These are phyloP conservation scores for Meteorus sp. DNA, from an alignment of 1,140 invertebrate species.

Conservation along the genomic window DNA sequence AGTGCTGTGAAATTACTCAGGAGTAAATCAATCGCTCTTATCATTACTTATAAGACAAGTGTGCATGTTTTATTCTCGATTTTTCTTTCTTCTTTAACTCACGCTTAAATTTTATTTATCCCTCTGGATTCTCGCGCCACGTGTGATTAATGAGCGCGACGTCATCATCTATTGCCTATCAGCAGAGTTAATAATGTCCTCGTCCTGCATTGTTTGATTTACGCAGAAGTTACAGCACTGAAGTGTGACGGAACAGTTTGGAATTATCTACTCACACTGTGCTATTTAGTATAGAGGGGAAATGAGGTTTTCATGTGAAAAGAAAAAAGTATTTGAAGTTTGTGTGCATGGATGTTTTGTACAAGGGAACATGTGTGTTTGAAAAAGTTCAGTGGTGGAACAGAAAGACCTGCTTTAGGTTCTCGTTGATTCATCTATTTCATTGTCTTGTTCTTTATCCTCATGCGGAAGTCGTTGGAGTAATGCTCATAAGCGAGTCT, in stretches of 20 bases:
- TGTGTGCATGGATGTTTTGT: too few species aligned
- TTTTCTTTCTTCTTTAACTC: background rate
- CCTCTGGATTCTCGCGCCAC: background rate
- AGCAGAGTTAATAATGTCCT: slow-evolving; percentile 41
- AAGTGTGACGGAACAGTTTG: slow-evolving; percentile 35
- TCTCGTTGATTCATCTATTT: too few species aligned
- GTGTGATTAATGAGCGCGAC: slow-evolving; percentile 22
- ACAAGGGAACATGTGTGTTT: too few species aligned
- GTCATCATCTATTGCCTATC: slow-evolving; percentile 15
- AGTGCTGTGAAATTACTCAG: background rate
- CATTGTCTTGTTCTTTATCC: slow-evolving; percentile 1
- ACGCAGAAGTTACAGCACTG: slow-evolving; percentile 33
- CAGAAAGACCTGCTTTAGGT: too few species aligned
- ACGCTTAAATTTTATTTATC: background rate
- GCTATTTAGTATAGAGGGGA: slow-evolving; percentile 18
- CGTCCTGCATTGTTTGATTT: slow-evolving; percentile 39
- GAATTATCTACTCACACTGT: slow-evolving; percentile 34
- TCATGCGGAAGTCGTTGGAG: background rate
- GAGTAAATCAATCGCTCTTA: background rate
- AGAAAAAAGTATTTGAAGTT: too few species aligned
- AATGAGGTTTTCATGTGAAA: background rate
- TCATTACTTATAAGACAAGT: background rate
- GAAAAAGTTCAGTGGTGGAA: too few species aligned
- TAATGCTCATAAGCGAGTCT: background rate
- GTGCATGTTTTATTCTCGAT: background rate